Evolutionary conservation across 2,113 vertebrate genomes (phyloP).

Genomic region (Dasyurus viverrinus): DNA sequence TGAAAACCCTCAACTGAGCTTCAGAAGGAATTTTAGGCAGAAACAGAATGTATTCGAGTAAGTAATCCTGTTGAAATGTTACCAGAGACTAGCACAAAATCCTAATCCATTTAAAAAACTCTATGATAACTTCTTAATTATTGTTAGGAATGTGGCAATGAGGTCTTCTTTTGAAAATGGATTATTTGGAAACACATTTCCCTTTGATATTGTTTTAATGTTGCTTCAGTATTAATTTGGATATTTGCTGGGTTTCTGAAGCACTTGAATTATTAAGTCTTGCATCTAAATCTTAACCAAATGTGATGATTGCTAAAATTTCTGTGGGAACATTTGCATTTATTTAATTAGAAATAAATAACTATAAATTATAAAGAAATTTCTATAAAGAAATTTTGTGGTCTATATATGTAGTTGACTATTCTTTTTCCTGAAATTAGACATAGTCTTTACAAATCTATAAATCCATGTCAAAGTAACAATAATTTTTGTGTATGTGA

Average conservation of each 20-base stretch:
- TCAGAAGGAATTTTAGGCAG: constrained; percentile 26
- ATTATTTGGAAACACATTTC: background rate
- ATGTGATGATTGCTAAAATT: background rate
- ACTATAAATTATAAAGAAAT: background rate
- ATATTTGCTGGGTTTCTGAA: background rate
- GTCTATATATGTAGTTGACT: background rate
- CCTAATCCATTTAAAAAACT: background rate
- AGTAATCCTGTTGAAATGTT: constrained; percentile 15
- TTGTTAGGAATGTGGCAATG: background rate
- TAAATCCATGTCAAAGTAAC: background rate
- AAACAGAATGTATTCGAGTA: background rate
- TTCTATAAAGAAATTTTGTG: background rate
- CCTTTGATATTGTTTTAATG: background rate
- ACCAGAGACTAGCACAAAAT: background rate
- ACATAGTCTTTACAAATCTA: background rate
- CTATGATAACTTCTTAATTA: background rate
- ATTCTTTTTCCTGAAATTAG: background rate
- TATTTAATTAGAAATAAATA: background rate
- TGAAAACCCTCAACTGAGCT: background rate
- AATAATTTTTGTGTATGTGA: background rate
- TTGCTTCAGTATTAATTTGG: background rate
- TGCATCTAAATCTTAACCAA: background rate
- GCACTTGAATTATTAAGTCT: background rate
- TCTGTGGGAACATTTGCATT: background rate
- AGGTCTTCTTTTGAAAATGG: background rate